phyloP scores from a whole-genome alignment of 1,140 invertebrate species.

The Ditylenchus dipsaci region DNA sequence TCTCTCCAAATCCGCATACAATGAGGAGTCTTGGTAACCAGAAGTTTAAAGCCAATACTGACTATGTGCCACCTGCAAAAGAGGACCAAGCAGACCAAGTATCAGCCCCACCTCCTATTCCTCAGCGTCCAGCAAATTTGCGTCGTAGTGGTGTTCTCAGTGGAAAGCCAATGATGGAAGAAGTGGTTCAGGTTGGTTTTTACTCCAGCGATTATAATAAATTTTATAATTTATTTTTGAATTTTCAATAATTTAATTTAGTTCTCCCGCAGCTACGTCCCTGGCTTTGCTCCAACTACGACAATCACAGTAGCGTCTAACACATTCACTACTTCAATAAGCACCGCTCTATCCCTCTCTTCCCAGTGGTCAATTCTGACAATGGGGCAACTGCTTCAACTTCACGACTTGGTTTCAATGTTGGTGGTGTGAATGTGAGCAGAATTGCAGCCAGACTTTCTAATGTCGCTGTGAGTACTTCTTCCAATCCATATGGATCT shows the following conservation, averaged over 20 bases:
- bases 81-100: too few relatives aligned
- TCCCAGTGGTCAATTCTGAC: not conserved
- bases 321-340: not conserved
- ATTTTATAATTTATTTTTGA: too few relatives aligned
- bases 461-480: not conserved
- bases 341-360: not conserved
- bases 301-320: not conserved
- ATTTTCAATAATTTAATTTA: slow-evolving; percentile 1
- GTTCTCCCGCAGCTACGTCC: slow-evolving; percentile 7
- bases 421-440: not conserved
- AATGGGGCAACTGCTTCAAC: not conserved
- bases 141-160: slow-evolving; percentile 4
- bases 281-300: slow-evolving; percentile 1
- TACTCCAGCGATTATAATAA: not conserved
- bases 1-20: too few relatives aligned
- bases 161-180: slow-evolving; percentile 8
- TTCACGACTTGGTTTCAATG: not conserved
- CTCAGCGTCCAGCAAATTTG: slow-evolving; percentile 23
- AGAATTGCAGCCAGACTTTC: not conserved
- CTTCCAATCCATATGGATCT: too few relatives aligned
- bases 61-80: too few relatives aligned
- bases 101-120: slow-evolving; percentile 20
- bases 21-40: too few relatives aligned
- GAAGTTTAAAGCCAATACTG: too few relatives aligned
- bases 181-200: slow-evolving; percentile 16